A percentile compares a stretch with the other conserved stretches of the same genome.
These are phyloP conservation scores for Leptinotarsa rubiginosa DNA, from an alignment of 2,888 invertebrate species.

Conservation along the genomic window DNA sequence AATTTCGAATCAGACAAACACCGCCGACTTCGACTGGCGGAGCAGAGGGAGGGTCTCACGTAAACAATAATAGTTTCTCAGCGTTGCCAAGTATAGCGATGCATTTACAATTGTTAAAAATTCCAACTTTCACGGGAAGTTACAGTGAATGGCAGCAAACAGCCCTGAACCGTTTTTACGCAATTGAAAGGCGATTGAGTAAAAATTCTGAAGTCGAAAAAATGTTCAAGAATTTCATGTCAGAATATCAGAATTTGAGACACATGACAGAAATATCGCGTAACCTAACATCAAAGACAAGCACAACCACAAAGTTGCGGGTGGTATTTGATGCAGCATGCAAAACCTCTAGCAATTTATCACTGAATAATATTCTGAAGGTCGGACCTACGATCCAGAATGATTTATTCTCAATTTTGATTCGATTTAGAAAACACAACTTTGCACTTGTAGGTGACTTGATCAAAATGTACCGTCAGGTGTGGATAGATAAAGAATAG, in stretches of 20 bases:
- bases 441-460: too few species aligned
- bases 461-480: too few species aligned
- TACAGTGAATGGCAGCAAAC: too few species aligned
- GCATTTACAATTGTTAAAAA: too few species aligned
- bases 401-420: too few species aligned
- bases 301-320: background rate
- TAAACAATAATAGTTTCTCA: background rate
- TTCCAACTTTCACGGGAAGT: too few species aligned
- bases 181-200: background rate
- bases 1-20: too few species aligned
- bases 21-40: background rate
- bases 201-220: conserved; percentile 6
- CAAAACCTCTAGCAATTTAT: too few species aligned
- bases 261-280: conserved; percentile 7
- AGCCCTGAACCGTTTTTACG: conserved; percentile 1
- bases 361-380: too few species aligned
- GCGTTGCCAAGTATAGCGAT: conserved; percentile 5
- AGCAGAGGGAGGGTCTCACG: background rate
- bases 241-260: background rate
- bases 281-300: background rate
- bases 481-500: too few species aligned
- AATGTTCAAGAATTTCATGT: background rate
- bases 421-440: too few species aligned
- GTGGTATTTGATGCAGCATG: background rate
- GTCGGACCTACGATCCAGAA: too few species aligned